Base-by-base conservation (phyloP, 1,140 invertebrate species). In the Papilio dardanus region DNA sequence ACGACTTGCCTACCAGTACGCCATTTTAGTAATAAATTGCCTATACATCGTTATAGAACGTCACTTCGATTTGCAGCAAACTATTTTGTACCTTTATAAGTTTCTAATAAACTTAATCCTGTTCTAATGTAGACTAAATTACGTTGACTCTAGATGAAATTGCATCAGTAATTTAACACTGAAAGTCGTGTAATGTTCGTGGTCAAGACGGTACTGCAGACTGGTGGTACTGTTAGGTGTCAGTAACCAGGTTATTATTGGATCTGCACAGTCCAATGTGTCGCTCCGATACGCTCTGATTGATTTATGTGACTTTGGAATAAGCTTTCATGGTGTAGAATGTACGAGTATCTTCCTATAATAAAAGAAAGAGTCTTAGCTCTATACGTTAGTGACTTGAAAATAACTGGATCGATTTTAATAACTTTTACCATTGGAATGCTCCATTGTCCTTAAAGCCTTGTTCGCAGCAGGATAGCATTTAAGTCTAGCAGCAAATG, bases 201-300 rank as follows among this genome's bases (percentile, higher is more conserved):
- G 83, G 81, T 85, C 71, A 75, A 80, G 68, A 46, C 67, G 74
- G 73, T 83, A 81, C 77, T 82, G 80, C 68, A 67, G 85, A 85
- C 84, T 76, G 81, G 80, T 42, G 62, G 76, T 86, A 86, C 84
- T 81, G 85, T 82, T 85, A 85, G 75, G n/a, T 50, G 67, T 73
- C 71, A n/a, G 71, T 73, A 73, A 58, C 71, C 46, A 73, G 71
- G 71, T 73, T 73, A 73, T 73, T 33, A 58, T 58, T 21, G 31
- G 40, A 50, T 71, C 24, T 54, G 42, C 28, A 71, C 50, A 58
- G 16, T 58, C 3, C 46, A 28, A 40, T 69, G 67, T 69, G 67
- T 69, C 33, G 30, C 24, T 69, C 21, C 21, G 67, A 62, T 16
- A 30, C 54, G 54, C 54, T 62, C 54, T 30, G 54, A 62, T 28